phyloP scores from a whole-genome alignment of 2,888 invertebrate species.

The Agelastica alni region DNA sequence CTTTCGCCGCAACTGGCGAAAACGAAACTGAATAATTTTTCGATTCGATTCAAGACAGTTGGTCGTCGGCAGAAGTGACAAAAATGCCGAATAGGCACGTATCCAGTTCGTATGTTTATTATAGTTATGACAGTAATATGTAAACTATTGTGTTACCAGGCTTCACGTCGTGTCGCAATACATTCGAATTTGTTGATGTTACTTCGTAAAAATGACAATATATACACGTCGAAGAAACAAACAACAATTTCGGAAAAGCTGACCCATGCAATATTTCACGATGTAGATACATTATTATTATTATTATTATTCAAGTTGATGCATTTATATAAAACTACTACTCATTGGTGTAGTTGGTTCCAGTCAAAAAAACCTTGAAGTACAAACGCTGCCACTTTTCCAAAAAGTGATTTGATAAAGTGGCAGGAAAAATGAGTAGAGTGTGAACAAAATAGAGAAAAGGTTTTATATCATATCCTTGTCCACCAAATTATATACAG shows the following conservation, averaged over 20 bases:
- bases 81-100: slow-evolving; percentile 36
- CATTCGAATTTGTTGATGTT: not conserved
- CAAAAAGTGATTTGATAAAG: too few relatives aligned
- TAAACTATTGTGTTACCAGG: slow-evolving; percentile 36
- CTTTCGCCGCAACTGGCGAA: slow-evolving; percentile 5
- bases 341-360: too few relatives aligned
- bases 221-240: not conserved
- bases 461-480: too few relatives aligned
- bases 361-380: too few relatives aligned
- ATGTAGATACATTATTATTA: slow-evolving; percentile 8
- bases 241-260: slow-evolving; percentile 11
- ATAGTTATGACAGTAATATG: slow-evolving; percentile 27
- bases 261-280: slow-evolving; percentile 4
- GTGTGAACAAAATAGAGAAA: too few relatives aligned
- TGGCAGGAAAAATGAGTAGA: too few relatives aligned
- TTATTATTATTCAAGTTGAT: slow-evolving; percentile 6
- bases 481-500: too few relatives aligned
- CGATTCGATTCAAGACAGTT: slow-evolving; percentile 21
- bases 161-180: slow-evolving; percentile 26
- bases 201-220: slow-evolving; percentile 4
- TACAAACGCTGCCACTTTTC: too few relatives aligned
- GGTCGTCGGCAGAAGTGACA: slow-evolving; percentile 16
- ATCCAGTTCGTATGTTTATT: slow-evolving; percentile 30
- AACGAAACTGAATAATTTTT: slow-evolving; percentile 22
- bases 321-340: not conserved